Evolutionary conservation across 2,797 vertebrate species (phyloP).

Genomic region (Leptoclinus maculatus): DNA sequence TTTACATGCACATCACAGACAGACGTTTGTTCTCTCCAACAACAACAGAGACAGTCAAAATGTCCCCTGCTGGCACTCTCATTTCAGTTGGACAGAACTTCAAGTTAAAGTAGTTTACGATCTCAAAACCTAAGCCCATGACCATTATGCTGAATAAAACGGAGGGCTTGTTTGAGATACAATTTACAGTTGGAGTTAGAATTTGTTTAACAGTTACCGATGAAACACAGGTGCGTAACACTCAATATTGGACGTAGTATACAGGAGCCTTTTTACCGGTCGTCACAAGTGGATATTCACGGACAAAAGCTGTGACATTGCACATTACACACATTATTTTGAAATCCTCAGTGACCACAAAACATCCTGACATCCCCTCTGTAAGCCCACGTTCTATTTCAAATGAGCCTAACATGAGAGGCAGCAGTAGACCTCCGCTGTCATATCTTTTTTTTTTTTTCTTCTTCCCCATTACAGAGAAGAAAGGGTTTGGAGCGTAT

Average conservation of each 20-base stretch:
- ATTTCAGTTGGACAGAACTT: constrained; percentile 45
- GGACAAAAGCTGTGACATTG: constrained; percentile 23
- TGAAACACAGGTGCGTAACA: not conserved
- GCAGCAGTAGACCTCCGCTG: constrained; percentile 33
- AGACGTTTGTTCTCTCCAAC: constrained; percentile 56
- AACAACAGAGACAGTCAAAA: constrained; percentile 59
- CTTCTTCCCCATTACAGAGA: constrained; percentile 29
- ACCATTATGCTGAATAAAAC: constrained; percentile 16
- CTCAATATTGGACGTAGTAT: not conserved
- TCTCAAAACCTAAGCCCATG: constrained; percentile 31
- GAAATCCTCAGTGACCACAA: constrained; percentile 27
- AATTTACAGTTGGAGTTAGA: constrained; percentile 22
- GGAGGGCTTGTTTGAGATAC: constrained; percentile 2
- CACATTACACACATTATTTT: constrained; percentile 13
- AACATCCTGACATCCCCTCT: constrained; percentile 15
- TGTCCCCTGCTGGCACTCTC: constrained; percentile 29
- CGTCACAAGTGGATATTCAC: constrained; percentile 1
- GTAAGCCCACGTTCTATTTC: constrained; percentile 30
- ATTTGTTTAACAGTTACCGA: constrained; percentile 6
- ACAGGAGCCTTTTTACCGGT: not conserved
- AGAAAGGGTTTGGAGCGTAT: constrained; percentile 70
- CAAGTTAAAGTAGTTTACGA: constrained; percentile 47
- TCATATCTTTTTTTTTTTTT: constrained; percentile 23
- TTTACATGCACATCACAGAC: constrained; percentile 48
- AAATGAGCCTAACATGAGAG: constrained; percentile 42